phyloP scores from a whole-genome alignment of 2,113 vertebrate species.

The Alligator mississippiensis region DNA sequence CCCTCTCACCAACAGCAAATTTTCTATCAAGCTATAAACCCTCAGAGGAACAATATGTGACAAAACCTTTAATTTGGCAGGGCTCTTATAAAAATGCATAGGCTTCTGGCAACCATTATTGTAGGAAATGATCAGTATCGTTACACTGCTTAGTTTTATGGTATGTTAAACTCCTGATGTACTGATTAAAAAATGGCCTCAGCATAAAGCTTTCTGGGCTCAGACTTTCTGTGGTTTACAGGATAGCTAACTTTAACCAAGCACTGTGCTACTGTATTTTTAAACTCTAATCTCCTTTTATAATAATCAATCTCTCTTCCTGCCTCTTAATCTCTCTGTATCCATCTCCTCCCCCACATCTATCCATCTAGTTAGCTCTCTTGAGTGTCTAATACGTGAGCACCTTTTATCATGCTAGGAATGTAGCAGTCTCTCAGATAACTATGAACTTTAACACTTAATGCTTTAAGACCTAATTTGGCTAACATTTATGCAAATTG shows the following conservation, averaged over 20 bases:
- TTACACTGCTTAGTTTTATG: slow-evolving; percentile 51
- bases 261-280: neutral
- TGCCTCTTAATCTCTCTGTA: neutral
- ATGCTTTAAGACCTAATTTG: neutral
- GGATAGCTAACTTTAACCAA: neutral
- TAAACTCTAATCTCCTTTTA: neutral
- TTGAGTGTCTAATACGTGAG: neutral
- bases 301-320: neutral
- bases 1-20: neutral
- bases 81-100: slow-evolving; percentile 1
- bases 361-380: too few relatives aligned
- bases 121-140: neutral
- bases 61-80: neutral
- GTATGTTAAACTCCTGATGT: slow-evolving; percentile 46
- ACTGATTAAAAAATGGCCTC: slow-evolving; percentile 34
- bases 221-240: neutral
- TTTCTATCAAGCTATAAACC: neutral
- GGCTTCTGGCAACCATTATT: slow-evolving; percentile 22
- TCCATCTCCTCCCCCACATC: too few relatives aligned
- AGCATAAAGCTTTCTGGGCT: neutral
- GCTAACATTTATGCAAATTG: accelerated
- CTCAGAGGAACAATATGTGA: slow-evolving; percentile 22
- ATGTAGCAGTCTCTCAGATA: neutral
- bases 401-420: neutral
- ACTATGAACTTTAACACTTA: neutral